Conservation (phyloP, 2,113 vertebrate genomes). For the Menidia beryllina region DNA sequence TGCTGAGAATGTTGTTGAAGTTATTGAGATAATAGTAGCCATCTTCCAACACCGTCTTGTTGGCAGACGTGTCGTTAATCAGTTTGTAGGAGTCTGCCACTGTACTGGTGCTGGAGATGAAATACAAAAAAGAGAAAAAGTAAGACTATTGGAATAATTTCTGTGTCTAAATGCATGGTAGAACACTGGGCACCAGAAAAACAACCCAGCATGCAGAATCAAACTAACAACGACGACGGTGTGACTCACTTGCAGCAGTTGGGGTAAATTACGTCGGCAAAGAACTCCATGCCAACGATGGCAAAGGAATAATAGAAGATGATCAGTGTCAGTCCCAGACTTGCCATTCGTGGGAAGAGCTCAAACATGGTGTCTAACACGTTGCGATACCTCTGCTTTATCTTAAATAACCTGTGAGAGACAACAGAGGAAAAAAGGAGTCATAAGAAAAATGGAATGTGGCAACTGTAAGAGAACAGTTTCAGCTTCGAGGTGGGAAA, state of each 20-base stretch:
- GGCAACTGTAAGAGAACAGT: no score
- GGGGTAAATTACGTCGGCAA: conserved; percentile 89
- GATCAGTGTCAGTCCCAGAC: conserved; percentile 94
- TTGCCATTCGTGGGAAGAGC: conserved; percentile 96
- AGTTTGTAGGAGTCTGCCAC: conserved; percentile 92
- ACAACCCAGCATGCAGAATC: neutral
- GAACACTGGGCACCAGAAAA: neutral
- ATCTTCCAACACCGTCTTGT: conserved; percentile 88
- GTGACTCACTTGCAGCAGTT: conserved; percentile 97
- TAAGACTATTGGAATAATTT: neutral
- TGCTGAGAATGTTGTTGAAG: conserved; percentile 97
- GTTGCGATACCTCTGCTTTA: conserved; percentile 95
- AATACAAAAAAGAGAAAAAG: neutral
- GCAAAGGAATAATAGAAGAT: conserved; percentile 99
- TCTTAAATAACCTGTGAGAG: conserved; percentile 89
- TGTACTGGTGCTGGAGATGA: conserved; percentile 86
- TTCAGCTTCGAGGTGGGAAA: neutral
- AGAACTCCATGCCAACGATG: conserved; percentile 99
- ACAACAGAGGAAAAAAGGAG: neutral
- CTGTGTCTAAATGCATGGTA: neutral
- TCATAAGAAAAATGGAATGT: neutral
- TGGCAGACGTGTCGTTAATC: conserved; percentile 87
- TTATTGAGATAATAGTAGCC: conserved; percentile 99
- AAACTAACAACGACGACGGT: neutral
- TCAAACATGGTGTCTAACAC: conserved; percentile 99